These are phyloP conservation scores for Steatocranus sp. DNA, from an alignment of 2,797 vertebrate genomes.

Conservation along the genomic window DNA sequence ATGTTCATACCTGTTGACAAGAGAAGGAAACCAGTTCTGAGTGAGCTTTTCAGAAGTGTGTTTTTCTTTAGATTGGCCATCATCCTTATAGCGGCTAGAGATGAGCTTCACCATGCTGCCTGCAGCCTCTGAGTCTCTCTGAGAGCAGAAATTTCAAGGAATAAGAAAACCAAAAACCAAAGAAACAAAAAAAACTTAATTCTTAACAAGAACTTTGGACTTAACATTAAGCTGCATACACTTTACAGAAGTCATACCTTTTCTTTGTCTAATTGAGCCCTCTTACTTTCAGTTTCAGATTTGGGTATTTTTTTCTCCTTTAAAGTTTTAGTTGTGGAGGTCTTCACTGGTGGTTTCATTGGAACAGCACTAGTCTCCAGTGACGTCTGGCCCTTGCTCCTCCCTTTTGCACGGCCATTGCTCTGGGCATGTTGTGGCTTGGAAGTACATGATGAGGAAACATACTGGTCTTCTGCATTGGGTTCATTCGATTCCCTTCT, in stretches of 20 bases:
- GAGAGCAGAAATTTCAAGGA: not conserved
- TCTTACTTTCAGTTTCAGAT: not conserved
- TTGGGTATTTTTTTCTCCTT: not conserved
- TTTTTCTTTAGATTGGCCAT: constrained; percentile 5
- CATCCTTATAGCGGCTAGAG: constrained; percentile 62
- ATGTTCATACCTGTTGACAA: constrained; percentile 47
- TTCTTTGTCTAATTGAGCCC: constrained; percentile 28
- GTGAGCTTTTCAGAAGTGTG: not conserved
- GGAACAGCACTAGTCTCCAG: not conserved
- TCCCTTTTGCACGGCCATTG: not conserved
- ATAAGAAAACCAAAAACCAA: not conserved
- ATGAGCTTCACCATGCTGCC: constrained; percentile 69
- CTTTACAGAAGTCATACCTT: constrained; percentile 43
- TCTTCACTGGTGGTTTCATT: constrained; percentile 3
- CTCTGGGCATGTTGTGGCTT: constrained; percentile 5
- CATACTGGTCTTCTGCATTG: not conserved
- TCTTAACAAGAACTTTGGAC: not conserved
- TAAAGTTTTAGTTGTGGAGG: constrained; percentile 8
- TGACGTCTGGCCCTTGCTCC: not conserved
- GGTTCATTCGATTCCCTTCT: not conserved
- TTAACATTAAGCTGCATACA: not conserved
- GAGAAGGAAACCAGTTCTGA: not conserved
- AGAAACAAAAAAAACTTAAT: not conserved
- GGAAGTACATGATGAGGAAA: not conserved
- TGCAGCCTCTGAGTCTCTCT: constrained; percentile 54